Conservation (phyloP, 2,888 invertebrate genomes). For the Heliconius ismenius region DNA sequence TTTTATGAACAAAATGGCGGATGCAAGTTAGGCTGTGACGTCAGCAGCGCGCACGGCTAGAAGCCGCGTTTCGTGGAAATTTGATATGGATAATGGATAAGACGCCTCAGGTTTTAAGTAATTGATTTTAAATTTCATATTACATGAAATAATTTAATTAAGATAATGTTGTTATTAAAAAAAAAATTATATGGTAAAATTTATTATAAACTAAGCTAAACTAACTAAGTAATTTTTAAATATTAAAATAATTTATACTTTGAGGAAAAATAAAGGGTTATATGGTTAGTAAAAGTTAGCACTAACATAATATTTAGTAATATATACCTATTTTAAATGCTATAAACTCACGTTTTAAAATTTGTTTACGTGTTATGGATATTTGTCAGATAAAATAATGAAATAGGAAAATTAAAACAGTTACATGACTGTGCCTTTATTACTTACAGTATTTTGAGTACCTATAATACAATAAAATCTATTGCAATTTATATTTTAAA, state of each 20-base stretch:
- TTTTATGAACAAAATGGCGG: constrained; percentile 69
- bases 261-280: background rate
- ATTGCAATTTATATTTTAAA: background rate
- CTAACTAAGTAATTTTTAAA: background rate
- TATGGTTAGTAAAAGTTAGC: background rate
- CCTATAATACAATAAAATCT: background rate
- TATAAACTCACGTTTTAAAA: no score
- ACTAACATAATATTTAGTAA: no score
- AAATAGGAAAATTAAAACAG: no score
- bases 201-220: no score
- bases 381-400: background rate
- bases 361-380: background rate
- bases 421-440: no score
- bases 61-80: constrained; percentile 56
- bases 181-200: no score
- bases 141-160: background rate
- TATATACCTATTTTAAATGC: no score
- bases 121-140: background rate
- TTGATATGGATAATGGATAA: constrained; percentile 46
- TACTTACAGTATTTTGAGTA: background rate
- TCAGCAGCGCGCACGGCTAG: constrained; percentile 47
- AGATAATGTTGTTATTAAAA: no score
- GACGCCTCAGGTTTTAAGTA: background rate
- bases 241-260: background rate
- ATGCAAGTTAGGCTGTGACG: constrained; percentile 59